Conservation (phyloP, 2,113 vertebrate genomes). For the Apus apus region DNA sequence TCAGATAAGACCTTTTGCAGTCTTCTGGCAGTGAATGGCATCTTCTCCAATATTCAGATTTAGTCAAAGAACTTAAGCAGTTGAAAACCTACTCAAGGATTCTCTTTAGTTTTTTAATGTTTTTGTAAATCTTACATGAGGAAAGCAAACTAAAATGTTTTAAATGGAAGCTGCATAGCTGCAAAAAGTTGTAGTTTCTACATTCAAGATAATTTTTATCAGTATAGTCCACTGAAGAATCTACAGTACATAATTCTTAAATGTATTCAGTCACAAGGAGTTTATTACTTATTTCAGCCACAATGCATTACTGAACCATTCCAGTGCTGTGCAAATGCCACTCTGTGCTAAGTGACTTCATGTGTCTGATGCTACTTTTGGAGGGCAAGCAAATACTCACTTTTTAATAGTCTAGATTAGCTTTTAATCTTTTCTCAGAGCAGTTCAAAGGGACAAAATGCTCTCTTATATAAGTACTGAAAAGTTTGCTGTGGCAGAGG, state of each 20-base stretch:
- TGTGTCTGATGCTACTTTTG: neutral
- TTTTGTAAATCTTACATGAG: neutral
- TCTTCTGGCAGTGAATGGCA: neutral
- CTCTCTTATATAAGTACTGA: neutral
- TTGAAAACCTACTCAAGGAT: neutral
- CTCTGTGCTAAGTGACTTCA: neutral
- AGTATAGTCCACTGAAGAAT: neutral
- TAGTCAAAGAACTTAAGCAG: neutral
- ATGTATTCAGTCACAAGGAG: neutral
- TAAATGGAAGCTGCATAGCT: neutral
- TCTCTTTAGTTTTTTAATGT: neutral
- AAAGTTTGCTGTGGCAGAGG: neutral
- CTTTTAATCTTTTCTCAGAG: neutral
- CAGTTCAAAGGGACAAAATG: neutral
- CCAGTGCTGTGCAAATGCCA: neutral
- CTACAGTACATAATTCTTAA: neutral
- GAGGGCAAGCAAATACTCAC: neutral
- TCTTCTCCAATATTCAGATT: neutral
- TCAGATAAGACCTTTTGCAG: slow-evolving; percentile 32
- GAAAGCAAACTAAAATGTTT: neutral
- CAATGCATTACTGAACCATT: neutral
- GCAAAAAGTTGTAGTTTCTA: neutral
- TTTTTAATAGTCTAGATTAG: neutral
- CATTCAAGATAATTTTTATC: neutral
- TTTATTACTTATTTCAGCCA: neutral